Conservation (phyloP, 2,888 invertebrate genomes). For the Tachina grossa region DNA sequence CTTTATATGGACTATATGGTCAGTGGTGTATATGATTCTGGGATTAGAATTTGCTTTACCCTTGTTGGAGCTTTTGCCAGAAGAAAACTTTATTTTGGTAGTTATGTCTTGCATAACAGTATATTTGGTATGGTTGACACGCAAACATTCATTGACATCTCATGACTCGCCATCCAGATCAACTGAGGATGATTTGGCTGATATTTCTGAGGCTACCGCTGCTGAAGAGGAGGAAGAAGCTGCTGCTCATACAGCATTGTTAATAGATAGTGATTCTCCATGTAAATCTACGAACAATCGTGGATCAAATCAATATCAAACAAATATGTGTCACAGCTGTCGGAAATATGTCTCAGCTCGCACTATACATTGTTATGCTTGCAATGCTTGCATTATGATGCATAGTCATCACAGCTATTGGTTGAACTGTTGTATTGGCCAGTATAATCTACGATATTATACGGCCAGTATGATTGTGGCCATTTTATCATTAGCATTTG, state of each 20-base stretch:
- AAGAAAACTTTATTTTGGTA: constrained; percentile 86
- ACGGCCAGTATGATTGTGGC: constrained; percentile 87
- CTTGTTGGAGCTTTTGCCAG: constrained; percentile 87
- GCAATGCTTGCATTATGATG: constrained; percentile 91
- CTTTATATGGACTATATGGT: constrained; percentile 88
- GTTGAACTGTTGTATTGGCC: constrained; percentile 93
- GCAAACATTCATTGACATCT: constrained; percentile 78
- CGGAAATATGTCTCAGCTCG: constrained; percentile 86
- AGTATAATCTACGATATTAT: constrained; percentile 90
- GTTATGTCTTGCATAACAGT: constrained; percentile 75
- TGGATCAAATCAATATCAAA: constrained; percentile 76
- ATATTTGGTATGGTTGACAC: constrained; percentile 77
- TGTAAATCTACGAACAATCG: constrained; percentile 71
- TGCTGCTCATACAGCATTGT: constrained; percentile 76
- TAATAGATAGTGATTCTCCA: constrained; percentile 75
- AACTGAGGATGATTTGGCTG: constrained; percentile 79
- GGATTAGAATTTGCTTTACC: constrained; percentile 90
- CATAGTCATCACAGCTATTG: constrained; percentile 92
- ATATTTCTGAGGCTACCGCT: constrained; percentile 78
- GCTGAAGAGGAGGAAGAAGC: constrained; percentile 80
- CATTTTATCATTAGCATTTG: constrained; percentile 87
- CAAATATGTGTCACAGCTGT: constrained; percentile 85
- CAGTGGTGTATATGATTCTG: constrained; percentile 86
- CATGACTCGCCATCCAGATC: constrained; percentile 77
- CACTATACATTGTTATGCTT: constrained; percentile 91